Evolutionary conservation across 1,140 invertebrate genomes (phyloP), one percentile per base, ranked within the genome.

Genomic region (Teleopsis dalmanni): DNA sequence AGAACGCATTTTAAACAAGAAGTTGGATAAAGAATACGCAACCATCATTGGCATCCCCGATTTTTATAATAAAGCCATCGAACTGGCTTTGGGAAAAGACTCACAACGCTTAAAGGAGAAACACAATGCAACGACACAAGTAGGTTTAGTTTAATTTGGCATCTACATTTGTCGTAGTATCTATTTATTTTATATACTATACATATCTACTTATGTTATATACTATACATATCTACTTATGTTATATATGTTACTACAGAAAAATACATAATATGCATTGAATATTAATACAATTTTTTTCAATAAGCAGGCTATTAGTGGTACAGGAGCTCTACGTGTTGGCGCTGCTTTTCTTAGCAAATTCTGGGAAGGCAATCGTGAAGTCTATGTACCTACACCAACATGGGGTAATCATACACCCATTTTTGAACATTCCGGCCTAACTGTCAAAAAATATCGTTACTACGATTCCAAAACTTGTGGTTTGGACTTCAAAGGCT

Each of bases 361-460:
- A 55, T 96, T 90, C 72, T 93, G 91, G 72, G 77, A 82, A 27
- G 84, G 84, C 10, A 81, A 78, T 49, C 96, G 96, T 72, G 84
- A 84, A 47, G 78, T 99, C 41, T 98, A 95, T 75, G 60, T 99
- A 55, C 94, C 96, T 14, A 80, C 80, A n/a, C 96, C 96, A 9
- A 88, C 95, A 1, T 99, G 97, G 97, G 95, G 94, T 41, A 99
- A 99, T 72, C 97, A 99, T 70, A 84, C 81, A 2, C 91, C 94
- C 25, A 81, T 99, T 54, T 95, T 97, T 74, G 95, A 91, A 74
- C 85, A 91, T 60, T 78, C 88, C 40, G 88, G 89, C 10, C 70
- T 99, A 42, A 74, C 84, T 25, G 84, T 95, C 2, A 93, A 97
- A 70, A 79, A 84, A 22, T 99, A 99, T 75, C 81, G 85, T 49